These are phyloP conservation scores for Chelidonichthys spinosus DNA, from an alignment of 2,797 vertebrate genomes.

Conservation along the genomic window DNA sequence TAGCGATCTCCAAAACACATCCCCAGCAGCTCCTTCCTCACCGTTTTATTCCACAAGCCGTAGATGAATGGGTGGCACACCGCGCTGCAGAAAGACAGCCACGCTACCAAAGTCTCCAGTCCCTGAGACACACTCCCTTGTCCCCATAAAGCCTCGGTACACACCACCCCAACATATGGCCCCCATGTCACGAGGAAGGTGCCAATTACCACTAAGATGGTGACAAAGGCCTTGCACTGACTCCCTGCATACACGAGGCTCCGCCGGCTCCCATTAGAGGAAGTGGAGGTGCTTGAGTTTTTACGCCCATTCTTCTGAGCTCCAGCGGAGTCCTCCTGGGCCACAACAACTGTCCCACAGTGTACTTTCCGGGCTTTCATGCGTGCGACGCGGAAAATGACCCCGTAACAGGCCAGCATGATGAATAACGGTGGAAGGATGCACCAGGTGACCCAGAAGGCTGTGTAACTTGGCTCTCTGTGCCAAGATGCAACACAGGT, in stretches of 20 bases:
- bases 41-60: constrained; percentile 98
- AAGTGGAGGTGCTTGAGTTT: constrained; percentile 95
- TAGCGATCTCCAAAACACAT: constrained; percentile 98
- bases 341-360: constrained; percentile 90
- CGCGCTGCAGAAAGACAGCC: constrained; percentile 96
- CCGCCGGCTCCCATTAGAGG: constrained; percentile 92
- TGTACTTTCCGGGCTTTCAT: constrained; percentile 97
- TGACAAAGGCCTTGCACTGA: constrained; percentile 97
- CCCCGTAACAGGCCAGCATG: constrained; percentile 95
- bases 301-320: constrained; percentile 89
- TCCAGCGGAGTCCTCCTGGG: constrained; percentile 82
- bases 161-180: constrained; percentile 93
- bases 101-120: constrained; percentile 93
- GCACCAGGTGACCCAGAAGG: constrained; percentile 97
- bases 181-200: constrained; percentile 96
- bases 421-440: constrained; percentile 88
- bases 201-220: constrained; percentile 96
- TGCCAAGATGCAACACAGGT: constrained; percentile 98
- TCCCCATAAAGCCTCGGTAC: constrained; percentile 94
- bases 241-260: constrained; percentile 95
- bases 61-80: constrained; percentile 97
- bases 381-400: constrained; percentile 97
- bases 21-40: constrained; percentile 95
- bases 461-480: constrained; percentile 89
- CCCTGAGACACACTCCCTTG: constrained; percentile 90